Percentiles rank a stretch among this genome's conserved stretches.
Evolutionary conservation across 2,113 vertebrate genomes (phyloP).

Genomic region (pig (Sus scrofa)): T2T-Sscrofa CM000818.6:93623001-93623500

Average conservation of each 20-base stretch:
- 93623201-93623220: neutral
- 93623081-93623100: neutral
- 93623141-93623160: neutral
- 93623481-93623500: neutral
- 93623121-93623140: neutral
- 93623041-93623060: neutral
- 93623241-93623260: neutral
- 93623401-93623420: neutral
- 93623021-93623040: neutral
- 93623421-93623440: neutral
- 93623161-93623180: neutral
- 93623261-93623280: too few relatives aligned
- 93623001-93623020: neutral
- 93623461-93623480: neutral
- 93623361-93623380: neutral
- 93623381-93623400: neutral
- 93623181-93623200: neutral
- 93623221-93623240: neutral
- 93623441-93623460: neutral
- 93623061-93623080: neutral
- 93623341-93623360: neutral
- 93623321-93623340: too few relatives aligned
- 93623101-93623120: rapidly evolving
- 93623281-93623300: neutral
- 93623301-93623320: neutral